Conservation (phyloP, 2,113 vertebrate genomes). For the Rhodinocichla rosea region DNA sequence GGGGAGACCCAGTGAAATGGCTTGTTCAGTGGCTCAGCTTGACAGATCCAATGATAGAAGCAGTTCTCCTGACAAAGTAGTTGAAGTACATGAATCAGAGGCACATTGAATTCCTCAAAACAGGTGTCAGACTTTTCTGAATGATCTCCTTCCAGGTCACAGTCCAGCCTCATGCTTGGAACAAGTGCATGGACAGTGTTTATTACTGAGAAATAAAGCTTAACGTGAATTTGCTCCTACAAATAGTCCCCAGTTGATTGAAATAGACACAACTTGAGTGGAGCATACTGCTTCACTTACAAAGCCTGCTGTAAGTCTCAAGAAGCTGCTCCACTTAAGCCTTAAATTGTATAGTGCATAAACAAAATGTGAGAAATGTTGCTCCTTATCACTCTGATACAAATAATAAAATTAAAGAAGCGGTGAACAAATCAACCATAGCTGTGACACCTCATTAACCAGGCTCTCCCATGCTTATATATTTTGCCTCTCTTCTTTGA, state of each 20-base stretch:
- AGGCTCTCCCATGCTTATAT: not conserved
- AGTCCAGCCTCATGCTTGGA: not conserved
- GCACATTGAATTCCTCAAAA: not conserved
- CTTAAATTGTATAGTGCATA: not conserved
- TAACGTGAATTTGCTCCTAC: not conserved
- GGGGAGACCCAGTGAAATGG: slow-evolving; percentile 1
- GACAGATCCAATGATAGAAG: slow-evolving; percentile 13
- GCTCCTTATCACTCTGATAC: not conserved
- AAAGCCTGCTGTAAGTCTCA: not conserved
- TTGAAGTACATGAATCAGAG: not conserved
- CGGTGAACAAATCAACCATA: not conserved
- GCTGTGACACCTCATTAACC: not conserved
- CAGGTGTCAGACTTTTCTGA: not conserved
- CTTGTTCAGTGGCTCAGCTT: not conserved
- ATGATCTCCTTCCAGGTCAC: not conserved
- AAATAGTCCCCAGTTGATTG: not conserved
- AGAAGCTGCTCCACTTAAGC: not conserved
- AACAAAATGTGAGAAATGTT: not conserved
- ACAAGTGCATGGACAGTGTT: not conserved
- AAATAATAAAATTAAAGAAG: not conserved
- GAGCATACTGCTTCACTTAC: not conserved
- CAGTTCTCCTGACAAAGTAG: not conserved
- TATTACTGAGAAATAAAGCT: not conserved
- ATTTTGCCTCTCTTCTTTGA: not conserved
- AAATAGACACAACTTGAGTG: not conserved